These are phyloP conservation scores for Apotomis betuletana DNA, from an alignment of 2,888 invertebrate genomes.

Conservation along the genomic window DNA sequence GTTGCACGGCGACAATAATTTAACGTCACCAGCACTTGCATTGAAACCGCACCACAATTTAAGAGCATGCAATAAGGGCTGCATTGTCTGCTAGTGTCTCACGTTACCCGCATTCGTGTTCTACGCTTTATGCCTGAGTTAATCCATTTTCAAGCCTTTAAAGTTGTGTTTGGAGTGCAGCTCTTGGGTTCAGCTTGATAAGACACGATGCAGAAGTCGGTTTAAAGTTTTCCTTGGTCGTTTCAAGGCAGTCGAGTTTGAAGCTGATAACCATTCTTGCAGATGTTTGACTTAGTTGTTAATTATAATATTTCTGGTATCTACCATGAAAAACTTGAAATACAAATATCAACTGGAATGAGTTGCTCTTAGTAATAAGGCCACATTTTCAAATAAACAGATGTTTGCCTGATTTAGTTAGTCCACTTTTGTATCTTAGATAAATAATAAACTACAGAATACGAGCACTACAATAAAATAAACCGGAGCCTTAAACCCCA, in stretches of 20 bases:
- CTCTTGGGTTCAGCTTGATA: conserved; percentile 20
- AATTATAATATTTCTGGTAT: too few relatives aligned
- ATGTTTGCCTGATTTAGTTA: too few relatives aligned
- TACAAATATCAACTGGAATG: too few relatives aligned
- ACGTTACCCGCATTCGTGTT: conserved; percentile 74
- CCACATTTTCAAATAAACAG: too few relatives aligned
- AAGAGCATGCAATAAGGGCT: conserved; percentile 81
- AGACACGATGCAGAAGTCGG: conserved; percentile 23
- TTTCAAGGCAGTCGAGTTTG: background rate
- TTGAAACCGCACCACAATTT: conserved; percentile 81
- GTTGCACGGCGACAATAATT: conserved; percentile 79
- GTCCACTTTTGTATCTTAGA: too few relatives aligned
- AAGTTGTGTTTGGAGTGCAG: conserved; percentile 32
- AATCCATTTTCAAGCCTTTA: conserved; percentile 46
- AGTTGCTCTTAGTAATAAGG: too few relatives aligned
- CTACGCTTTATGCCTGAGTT: conserved; percentile 64
- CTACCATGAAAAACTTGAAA: too few relatives aligned
- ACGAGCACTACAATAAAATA: conserved; percentile 5
- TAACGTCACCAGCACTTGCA: conserved; percentile 80
- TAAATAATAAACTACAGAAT: too few relatives aligned
- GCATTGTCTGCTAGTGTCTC: conserved; percentile 75
- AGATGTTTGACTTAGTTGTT: background rate
- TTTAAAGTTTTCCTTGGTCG: conserved; percentile 27
- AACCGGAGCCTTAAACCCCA: conserved; percentile 9
- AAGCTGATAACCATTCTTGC: background rate